Evolutionary conservation across 2,797 vertebrate genomes (phyloP).

Genomic region (Phyllotis vaccarum): DNA sequence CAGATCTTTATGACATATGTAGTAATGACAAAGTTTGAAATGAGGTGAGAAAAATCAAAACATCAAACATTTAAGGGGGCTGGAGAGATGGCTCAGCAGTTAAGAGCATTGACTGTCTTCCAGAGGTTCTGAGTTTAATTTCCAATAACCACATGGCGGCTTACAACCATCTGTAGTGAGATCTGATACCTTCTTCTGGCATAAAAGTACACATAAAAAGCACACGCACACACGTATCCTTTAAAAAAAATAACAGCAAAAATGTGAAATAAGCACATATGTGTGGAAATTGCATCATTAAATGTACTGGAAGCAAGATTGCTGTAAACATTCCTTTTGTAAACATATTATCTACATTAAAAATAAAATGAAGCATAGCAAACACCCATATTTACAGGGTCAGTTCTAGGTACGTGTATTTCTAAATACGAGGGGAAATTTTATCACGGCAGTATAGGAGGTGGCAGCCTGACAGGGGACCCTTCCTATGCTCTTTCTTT

Average conservation of each 20-base stretch:
- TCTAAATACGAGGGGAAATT: not conserved
- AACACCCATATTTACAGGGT: not conserved
- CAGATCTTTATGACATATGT: not conserved
- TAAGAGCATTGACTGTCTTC: not conserved
- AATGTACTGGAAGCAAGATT: not conserved
- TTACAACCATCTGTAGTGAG: not conserved
- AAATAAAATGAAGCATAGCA: not conserved
- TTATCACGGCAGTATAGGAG: not conserved
- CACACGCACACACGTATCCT: no score
- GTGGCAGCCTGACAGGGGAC: slow-evolving; percentile 35
- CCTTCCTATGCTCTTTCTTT: slow-evolving; percentile 60
- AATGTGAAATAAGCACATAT: not conserved
- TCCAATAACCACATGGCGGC: not conserved
- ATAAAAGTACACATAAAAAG: not conserved
- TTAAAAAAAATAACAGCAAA: no score
- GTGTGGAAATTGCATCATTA: not conserved
- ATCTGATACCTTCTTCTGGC: not conserved
- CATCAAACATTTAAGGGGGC: not conserved
- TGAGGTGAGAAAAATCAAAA: not conserved
- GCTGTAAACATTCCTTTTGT: not conserved
- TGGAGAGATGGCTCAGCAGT: not conserved
- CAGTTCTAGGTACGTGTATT: not conserved
- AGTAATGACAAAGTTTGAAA: slow-evolving; percentile 4
- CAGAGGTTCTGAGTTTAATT: not conserved
- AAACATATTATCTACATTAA: not conserved